These are phyloP conservation scores for Aporrectodea caliginosa DNA, from an alignment of 1,140 invertebrate genomes.

Conservation along the genomic window DNA sequence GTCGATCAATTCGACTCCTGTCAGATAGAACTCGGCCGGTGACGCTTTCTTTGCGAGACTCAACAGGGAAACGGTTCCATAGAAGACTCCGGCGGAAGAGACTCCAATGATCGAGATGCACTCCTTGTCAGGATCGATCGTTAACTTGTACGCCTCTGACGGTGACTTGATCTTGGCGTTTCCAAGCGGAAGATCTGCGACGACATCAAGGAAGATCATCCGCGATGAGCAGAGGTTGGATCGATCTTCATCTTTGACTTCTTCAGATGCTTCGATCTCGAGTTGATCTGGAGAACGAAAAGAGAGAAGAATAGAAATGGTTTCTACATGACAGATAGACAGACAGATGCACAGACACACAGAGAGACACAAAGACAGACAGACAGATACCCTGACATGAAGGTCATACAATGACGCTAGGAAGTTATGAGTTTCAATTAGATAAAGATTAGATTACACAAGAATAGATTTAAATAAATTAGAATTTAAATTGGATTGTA, in stretches of 20 bases:
- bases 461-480: background rate
- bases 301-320: background rate
- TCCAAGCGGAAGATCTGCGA: background rate
- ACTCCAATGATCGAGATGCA: background rate
- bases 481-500: background rate
- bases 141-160: constrained; percentile 6
- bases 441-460: background rate
- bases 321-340: background rate
- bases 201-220: background rate
- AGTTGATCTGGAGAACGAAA: background rate
- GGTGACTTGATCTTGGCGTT: background rate
- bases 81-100: background rate
- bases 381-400: too few relatives aligned
- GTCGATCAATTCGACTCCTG: constrained; percentile 34
- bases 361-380: too few relatives aligned
- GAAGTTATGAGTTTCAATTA: too few relatives aligned
- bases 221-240: too few relatives aligned
- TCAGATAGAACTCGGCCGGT: too few relatives aligned
- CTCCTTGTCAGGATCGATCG: background rate
- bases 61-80: constrained; percentile 1
- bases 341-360: too few relatives aligned
- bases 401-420: too few relatives aligned
- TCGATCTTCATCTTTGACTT: background rate
- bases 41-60: background rate
- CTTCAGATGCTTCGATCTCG: background rate